These are phyloP conservation scores for Microcaecilia unicolor DNA, from an alignment of 2,797 vertebrate species.

Conservation along the genomic window DNA sequence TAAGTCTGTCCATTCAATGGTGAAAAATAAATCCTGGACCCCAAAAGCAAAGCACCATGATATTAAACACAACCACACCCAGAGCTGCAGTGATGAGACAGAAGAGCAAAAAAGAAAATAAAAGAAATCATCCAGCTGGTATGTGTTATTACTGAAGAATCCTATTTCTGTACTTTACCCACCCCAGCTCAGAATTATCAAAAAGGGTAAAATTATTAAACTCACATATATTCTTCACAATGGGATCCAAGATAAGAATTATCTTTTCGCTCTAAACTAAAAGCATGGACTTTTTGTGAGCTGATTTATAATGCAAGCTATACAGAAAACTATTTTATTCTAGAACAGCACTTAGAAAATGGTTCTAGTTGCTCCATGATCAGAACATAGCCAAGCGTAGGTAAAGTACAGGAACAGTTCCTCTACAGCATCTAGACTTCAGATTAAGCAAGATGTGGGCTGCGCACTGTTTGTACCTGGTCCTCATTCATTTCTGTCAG, in stretches of 20 bases:
- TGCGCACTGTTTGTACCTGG: constrained; percentile 77
- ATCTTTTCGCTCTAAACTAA: no score
- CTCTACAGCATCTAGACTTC: constrained; percentile 38
- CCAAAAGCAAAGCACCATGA: constrained; percentile 50
- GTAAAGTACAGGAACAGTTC: constrained; percentile 56
- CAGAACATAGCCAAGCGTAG: constrained; percentile 10
- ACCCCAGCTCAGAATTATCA: constrained; percentile 30
- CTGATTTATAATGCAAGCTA: no score
- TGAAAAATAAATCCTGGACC: constrained; percentile 34
- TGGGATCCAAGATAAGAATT: no score
- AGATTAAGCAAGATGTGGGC: constrained; percentile 46
- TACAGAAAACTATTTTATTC: no score
- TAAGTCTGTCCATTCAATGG: constrained; percentile 53
- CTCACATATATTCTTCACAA: no score
- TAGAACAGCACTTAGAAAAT: no score
- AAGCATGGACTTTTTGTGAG: no score
- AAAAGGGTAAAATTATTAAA: no score
- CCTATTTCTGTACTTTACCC: constrained; percentile 55
- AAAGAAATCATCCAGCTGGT: constrained; percentile 25
- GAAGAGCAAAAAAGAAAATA: constrained; percentile 25
- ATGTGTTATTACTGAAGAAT: constrained; percentile 32
- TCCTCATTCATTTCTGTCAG: constrained; percentile 96
- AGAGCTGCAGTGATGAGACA: constrained; percentile 50
- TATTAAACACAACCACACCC: constrained; percentile 34
- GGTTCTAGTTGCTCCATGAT: no score